Conservation (phyloP, 37 sponge, comb jelly and placozoan genomes). For the Theonella swinhoei region DNA sequence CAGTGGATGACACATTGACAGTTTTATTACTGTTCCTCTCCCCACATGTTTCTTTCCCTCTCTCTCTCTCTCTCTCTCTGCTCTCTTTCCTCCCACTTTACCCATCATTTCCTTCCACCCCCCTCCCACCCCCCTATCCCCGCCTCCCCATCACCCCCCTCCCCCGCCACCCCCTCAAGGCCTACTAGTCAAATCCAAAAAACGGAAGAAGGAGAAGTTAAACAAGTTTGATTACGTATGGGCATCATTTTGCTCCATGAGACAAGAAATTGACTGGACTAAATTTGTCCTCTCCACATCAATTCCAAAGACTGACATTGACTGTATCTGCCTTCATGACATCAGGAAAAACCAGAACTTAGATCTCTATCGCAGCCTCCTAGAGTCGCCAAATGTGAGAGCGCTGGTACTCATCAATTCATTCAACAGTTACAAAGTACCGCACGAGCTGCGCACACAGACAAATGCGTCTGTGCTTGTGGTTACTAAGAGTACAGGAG, state of each 20-base stretch:
- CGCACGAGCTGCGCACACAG: not conserved
- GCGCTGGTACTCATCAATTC: not conserved
- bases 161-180: not conserved
- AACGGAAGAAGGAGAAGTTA: not conserved
- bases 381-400: not conserved
- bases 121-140: too few species aligned
- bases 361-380: not conserved
- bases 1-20: too few species aligned
- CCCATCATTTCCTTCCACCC: too few species aligned
- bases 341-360: not conserved
- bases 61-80: not conserved
- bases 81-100: too few species aligned
- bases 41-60: too few species aligned
- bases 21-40: not conserved
- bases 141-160: too few species aligned
- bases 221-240: not conserved
- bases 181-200: not conserved
- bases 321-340: not conserved
- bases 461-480: not conserved
- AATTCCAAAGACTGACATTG: not conserved
- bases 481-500: not conserved
- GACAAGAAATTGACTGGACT: not conserved
- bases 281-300: not conserved
- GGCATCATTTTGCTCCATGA: not conserved
- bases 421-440: not conserved